Percentiles rank a stretch among this genome's conserved stretches.
phyloP scores from a whole-genome alignment of 2,113 vertebrate genomes.

The Willisornis vidua region DNA sequence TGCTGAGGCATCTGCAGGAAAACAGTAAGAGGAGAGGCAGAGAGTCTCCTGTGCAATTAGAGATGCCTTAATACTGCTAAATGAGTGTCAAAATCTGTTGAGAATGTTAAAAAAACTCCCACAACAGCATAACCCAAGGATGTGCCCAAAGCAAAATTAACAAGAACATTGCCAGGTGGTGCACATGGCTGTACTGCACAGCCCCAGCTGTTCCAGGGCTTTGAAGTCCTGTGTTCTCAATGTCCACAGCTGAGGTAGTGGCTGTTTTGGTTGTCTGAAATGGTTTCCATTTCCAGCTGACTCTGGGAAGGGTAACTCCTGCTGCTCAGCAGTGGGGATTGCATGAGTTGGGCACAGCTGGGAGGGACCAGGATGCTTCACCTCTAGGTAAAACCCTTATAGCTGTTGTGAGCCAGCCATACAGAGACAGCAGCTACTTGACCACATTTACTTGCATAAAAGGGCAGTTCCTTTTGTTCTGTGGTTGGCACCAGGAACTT shows the following conservation, averaged over 20 bases:
- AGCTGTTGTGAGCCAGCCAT: fast-evolving
- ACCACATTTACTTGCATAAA: background rate
- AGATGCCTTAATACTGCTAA: background rate
- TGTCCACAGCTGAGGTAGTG: background rate
- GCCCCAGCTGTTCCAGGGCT: background rate
- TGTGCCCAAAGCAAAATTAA: background rate
- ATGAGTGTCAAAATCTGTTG: background rate
- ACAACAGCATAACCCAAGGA: background rate
- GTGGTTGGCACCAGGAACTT: constrained; percentile 18
- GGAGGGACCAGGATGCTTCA: background rate
- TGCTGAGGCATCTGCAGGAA: background rate
- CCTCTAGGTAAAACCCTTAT: background rate
- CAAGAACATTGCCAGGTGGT: fast-evolving
- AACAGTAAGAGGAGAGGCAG: background rate
- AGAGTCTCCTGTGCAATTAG: background rate
- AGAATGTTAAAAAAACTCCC: background rate
- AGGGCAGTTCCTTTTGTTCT: background rate
- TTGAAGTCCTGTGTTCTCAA: fast-evolving
- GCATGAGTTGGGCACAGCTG: background rate
- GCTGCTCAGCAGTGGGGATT: background rate
- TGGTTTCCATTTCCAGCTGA: background rate
- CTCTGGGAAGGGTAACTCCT: background rate
- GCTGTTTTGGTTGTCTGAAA: background rate
- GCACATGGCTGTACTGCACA: fast-evolving
- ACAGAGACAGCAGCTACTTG: background rate